Evolutionary conservation across 2,113 vertebrate species (phyloP), one percentile per base, ranked within the genome.

Genomic region (Sinocyclocheilus anshuiensis): DNA sequence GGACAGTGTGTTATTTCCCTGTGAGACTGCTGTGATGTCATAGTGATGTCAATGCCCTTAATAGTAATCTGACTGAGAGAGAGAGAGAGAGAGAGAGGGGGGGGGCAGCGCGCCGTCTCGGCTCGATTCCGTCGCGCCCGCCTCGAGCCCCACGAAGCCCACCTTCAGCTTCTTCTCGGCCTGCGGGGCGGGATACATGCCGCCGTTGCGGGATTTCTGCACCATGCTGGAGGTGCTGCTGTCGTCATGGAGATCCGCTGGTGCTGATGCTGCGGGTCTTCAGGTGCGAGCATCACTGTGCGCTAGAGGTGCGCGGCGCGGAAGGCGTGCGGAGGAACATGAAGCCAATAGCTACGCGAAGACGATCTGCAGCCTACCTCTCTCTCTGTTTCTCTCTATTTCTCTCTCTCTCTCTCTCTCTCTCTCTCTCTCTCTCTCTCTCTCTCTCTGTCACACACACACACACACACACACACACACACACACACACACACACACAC

Each of bases 161-260:
- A 99, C 98, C 94, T 97, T 98, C 87, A 98, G 96, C 95, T 97
- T 97, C 94, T 97, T 98, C 94, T 97, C 97, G 59, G 96, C 96
- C 89, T 95, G 90, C 81, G 96, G 90, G 81, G 94, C 97, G 61
- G 97, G 95, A 93, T 97, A 98, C 87, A 98, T 96, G 86, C 96
- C 98, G 92, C 97, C 97, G 95, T 98, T 98, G 92, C 96, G 95
- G 91, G 97, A 95, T 93, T 97, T 97, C 94, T 98, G 97, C 94
- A 98, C 97, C 97, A 98, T 99, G 77, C 65, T 88, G 39, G 82
- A 77, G 50, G 59, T 53, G 80, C 69, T 53, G 77, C 61, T 63
- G 86, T 86, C 81, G 89, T 90, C 91, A 92, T 92, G 87, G 90
- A 89, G 89, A 90, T 84, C 24, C 79, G 57, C 55, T 45, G 81